Percentiles rank a stretch among this genome's conserved stretches.
phyloP scores from a whole-genome alignment of 2,797 vertebrate species.

The Catharus ustulatus region DNA sequence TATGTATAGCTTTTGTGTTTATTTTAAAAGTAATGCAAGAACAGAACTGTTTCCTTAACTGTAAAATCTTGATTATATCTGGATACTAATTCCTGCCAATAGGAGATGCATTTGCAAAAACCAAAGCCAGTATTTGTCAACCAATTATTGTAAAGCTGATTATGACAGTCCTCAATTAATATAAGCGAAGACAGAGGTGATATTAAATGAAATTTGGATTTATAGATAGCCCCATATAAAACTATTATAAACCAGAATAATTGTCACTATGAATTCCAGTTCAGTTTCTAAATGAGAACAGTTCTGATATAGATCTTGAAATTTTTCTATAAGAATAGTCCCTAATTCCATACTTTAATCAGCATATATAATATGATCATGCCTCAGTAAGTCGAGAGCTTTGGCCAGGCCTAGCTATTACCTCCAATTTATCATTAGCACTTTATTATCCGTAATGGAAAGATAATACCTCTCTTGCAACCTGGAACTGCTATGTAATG shows the following conservation, averaged over 20 bases:
- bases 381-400: background rate
- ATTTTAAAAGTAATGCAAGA: background rate
- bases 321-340: background rate
- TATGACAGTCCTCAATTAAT: background rate
- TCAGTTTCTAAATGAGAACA: background rate
- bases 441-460: conserved; percentile 25
- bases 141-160: background rate
- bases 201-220: background rate
- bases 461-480: background rate
- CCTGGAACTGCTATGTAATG: background rate
- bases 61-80: background rate
- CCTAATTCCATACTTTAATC: background rate
- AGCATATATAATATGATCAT: background rate
- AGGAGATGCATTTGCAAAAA: background rate
- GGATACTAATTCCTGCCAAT: background rate
- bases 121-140: background rate
- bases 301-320: background rate
- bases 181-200: background rate
- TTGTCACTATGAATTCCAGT: background rate
- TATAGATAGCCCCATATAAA: background rate
- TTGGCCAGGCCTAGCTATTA: background rate
- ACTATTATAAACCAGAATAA: background rate
- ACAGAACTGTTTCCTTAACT: background rate
- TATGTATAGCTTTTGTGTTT: background rate
- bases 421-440: background rate